These are phyloP conservation scores for Sciurus vulgaris DNA, from an alignment of 2,797 vertebrate species.

Conservation along the genomic window DNA sequence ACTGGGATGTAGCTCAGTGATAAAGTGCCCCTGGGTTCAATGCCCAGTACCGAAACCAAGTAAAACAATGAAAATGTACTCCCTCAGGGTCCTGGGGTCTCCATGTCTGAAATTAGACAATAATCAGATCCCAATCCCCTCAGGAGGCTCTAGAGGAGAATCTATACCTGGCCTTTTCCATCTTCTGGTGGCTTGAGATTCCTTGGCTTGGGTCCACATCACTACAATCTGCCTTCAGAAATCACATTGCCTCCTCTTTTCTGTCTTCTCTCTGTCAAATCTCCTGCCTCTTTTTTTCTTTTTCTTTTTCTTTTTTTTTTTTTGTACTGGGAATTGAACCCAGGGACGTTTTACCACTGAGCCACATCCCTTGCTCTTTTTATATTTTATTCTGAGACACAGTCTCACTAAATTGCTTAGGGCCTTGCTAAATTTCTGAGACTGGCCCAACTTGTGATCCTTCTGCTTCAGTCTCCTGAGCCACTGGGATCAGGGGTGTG, in stretches of 20 bases:
- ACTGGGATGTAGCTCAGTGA: too few species aligned
- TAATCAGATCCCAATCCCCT: background rate
- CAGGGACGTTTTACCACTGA: too few species aligned
- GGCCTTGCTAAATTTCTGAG: too few species aligned
- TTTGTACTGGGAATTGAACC: background rate
- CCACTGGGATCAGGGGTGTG: too few species aligned
- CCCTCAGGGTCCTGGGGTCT: background rate
- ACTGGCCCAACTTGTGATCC: too few species aligned
- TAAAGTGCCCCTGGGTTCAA: too few species aligned
- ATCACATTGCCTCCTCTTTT: background rate
- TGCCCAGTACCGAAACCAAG: too few species aligned
- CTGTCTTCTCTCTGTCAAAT: background rate
- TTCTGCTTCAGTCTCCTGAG: too few species aligned
- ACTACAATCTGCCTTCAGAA: background rate
- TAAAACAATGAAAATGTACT: background rate
- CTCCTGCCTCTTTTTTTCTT: background rate
- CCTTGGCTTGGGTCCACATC: background rate
- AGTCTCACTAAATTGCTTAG: too few species aligned
- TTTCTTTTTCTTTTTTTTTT: background rate
- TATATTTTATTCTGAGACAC: too few species aligned
- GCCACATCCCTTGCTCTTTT: too few species aligned
- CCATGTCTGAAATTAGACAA: background rate
- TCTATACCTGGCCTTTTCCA: background rate
- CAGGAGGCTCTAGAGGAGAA: background rate
- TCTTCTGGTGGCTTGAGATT: background rate